Evolutionary conservation across 2,113 vertebrate genomes (phyloP), one percentile per base, ranked within the genome.

Genomic region (Pygoscelis adeliae): DNA sequence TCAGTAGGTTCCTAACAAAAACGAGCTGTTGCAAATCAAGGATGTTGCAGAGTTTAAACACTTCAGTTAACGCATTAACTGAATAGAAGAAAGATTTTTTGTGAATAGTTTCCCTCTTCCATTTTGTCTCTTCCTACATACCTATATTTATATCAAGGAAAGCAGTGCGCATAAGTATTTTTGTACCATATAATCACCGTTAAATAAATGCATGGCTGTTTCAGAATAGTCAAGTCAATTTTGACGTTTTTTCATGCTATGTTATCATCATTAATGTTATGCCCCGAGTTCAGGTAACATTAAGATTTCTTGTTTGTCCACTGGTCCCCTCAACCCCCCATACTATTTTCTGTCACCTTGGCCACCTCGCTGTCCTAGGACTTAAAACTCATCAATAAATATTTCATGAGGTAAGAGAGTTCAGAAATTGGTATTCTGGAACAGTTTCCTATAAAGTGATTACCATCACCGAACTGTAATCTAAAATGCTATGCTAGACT

Each of bases 401-500:
- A 83, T 95, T 91, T 91, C 19, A 83, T 34, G 18, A 94, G n/a
- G 83, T 32, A 96, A 86, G 38, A 22, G 17, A 77, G 84, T 81
- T 94, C 73, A 79, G 83, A 74, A 94, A 95, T 50, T 70, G 49
- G 34, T 87, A 89, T 96, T 97, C 82, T 85, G 46, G 50, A 95
- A 90, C 10, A 40, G 47, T 36, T 96, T 84, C 38, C 40, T 87
- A 44, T 52, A 66, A 85, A 95, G 63, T 81, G 86, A 97, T 95
- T 94, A 76, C 56, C 38, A 91, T 90, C 74, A 80, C 30, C 4
- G 53, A 96, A 66, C 70, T 93, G 88, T 50, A 93, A 96, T 56
- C 76, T 96, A 90, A 91, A 95, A 92, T 89, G 71, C 44, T 91
- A 90, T 12, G 15, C 78, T 93, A 84, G 80, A 89, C 56, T 79